phyloP scores from a whole-genome alignment of 1,140 invertebrate genomes.

The Apis mellifera region DNA sequence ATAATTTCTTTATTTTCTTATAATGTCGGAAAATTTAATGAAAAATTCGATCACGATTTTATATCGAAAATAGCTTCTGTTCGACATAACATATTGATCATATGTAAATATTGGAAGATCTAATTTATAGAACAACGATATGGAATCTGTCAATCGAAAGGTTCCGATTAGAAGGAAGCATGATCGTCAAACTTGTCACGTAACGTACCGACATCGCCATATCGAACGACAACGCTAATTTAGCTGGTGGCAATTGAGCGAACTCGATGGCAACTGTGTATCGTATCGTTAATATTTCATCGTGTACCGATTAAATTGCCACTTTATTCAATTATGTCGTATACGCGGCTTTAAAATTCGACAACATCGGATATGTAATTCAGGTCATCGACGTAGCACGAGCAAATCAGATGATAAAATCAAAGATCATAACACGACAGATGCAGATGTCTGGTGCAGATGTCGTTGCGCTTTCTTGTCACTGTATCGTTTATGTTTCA shows the following conservation, averaged over 20 bases:
- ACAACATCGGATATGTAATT: background rate
- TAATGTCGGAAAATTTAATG: background rate
- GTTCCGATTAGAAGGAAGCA: constrained; percentile 34
- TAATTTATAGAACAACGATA: constrained; percentile 37
- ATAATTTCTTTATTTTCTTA: no score
- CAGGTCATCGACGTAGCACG: background rate
- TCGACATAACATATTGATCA: background rate
- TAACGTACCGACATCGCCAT: constrained; percentile 34
- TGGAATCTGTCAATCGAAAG: background rate
- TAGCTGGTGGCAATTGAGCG: constrained; percentile 17
- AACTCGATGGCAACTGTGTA: background rate
- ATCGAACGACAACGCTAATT: constrained; percentile 34
- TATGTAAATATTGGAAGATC: background rate
- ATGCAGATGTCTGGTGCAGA: background rate
- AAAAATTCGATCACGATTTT: background rate
- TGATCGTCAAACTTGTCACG: constrained; percentile 33
- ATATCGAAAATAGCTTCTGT: background rate
- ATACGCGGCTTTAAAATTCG: background rate
- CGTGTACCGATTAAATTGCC: constrained; percentile 17
- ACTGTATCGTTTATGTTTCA: no score
- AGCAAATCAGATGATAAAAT: background rate
- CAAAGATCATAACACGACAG: background rate
- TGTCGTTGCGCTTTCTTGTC: no score
- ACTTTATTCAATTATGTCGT: background rate
- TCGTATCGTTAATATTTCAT: constrained; percentile 33